Conservation (phyloP, 2,113 vertebrate genomes). For the Myotis lucifugus region DNA sequence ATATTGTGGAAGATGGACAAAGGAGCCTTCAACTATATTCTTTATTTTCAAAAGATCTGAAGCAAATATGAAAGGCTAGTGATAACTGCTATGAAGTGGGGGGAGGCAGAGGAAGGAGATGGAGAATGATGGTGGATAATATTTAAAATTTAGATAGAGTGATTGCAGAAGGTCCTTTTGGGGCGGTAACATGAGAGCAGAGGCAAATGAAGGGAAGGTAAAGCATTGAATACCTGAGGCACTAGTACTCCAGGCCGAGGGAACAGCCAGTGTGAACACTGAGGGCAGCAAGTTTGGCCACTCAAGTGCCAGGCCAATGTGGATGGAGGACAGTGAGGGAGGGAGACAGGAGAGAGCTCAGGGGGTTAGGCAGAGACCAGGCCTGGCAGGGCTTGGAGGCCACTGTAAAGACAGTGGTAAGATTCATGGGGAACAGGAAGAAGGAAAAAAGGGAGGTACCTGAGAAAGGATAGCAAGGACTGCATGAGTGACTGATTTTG, state of each 20-base stretch:
- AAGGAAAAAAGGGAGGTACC: background rate
- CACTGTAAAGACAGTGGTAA: too few relatives aligned
- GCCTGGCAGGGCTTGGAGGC: background rate
- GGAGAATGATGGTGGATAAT: background rate
- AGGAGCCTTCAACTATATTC: background rate
- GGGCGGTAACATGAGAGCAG: background rate
- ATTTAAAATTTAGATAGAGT: background rate
- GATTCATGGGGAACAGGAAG: background rate
- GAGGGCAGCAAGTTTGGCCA: background rate
- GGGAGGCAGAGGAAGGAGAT: background rate
- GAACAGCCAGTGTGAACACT: background rate
- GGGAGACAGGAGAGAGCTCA: background rate
- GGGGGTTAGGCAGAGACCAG: too few relatives aligned
- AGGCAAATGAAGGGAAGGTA: background rate
- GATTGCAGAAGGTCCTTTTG: too few relatives aligned
- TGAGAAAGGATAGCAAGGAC: background rate
- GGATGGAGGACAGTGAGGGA: background rate
- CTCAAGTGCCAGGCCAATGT: background rate
- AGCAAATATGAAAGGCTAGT: background rate
- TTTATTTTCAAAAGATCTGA: background rate
- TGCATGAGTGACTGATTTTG: background rate
- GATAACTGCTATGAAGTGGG: background rate
- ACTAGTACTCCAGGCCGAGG: too few relatives aligned
- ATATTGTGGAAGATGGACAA: background rate
- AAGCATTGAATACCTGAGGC: background rate